Evolutionary conservation across 1,140 invertebrate genomes (phyloP).

Genomic region (Hirudo medicinalis): DNA sequence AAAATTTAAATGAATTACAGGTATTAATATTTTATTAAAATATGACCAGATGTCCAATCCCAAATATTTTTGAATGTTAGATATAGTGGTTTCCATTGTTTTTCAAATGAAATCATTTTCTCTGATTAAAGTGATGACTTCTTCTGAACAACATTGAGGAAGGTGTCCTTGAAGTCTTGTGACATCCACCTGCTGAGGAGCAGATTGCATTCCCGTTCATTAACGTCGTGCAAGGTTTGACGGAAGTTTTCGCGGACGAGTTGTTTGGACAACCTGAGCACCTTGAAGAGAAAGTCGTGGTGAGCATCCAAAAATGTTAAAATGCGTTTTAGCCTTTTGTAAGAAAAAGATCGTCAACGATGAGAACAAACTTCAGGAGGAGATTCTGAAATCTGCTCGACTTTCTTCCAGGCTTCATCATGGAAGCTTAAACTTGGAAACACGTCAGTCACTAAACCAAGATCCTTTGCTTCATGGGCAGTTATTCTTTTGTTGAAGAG

Average conservation of each 20-base stretch:
- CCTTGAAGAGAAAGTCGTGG: slow-evolving; percentile 30
- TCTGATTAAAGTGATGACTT: slow-evolving; percentile 19
- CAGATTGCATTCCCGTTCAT: slow-evolving; percentile 46
- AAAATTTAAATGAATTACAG: too few species aligned
- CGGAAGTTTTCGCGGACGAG: slow-evolving; percentile 42
- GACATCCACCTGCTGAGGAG: slow-evolving; percentile 50
- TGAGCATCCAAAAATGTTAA: background rate
- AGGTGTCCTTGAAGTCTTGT: slow-evolving; percentile 47
- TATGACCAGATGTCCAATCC: too few species aligned
- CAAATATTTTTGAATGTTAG: too few species aligned
- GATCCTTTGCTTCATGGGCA: slow-evolving; percentile 56
- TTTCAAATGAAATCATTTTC: too few species aligned
- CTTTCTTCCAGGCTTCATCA: background rate
- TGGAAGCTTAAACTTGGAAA: slow-evolving; percentile 44
- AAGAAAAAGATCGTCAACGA: background rate
- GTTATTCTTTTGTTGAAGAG: slow-evolving; percentile 64
- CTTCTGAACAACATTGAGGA: slow-evolving; percentile 39
- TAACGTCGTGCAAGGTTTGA: slow-evolving; percentile 44
- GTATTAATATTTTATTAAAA: too few species aligned
- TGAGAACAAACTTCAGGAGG: background rate
- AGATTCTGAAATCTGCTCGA: background rate
- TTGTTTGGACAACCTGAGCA: slow-evolving; percentile 47
- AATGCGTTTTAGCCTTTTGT: background rate
- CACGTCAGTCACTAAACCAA: slow-evolving; percentile 58
- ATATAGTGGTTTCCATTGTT: too few species aligned